phyloP scores from a whole-genome alignment of 2,797 vertebrate species.

The Sebastes vulpes region DNA sequence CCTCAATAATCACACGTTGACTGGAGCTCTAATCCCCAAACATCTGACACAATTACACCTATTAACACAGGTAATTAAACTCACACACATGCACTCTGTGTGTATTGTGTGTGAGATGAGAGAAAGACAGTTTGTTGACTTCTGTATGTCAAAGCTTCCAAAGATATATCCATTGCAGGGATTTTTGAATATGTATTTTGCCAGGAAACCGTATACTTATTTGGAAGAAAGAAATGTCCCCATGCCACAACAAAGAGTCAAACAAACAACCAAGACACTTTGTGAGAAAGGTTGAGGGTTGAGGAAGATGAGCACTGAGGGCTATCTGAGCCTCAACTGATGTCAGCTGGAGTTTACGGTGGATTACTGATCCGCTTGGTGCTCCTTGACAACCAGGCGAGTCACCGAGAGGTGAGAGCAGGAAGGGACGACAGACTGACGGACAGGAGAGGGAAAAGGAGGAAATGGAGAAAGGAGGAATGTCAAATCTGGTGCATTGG shows the following conservation, averaged over 20 bases:
- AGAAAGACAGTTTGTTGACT: background rate
- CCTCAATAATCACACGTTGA: constrained; percentile 51
- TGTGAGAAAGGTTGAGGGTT: background rate
- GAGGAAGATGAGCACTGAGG: constrained; percentile 1
- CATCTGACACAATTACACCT: constrained; percentile 66
- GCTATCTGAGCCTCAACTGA: constrained; percentile 11
- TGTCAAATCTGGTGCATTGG: constrained; percentile 72
- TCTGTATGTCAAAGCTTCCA: background rate
- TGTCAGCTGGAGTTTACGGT: constrained; percentile 28
- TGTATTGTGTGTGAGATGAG: background rate
- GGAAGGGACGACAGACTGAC: constrained; percentile 34
- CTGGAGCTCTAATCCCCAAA: constrained; percentile 55
- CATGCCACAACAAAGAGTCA: background rate
- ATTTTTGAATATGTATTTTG: background rate
- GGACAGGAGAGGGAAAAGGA: constrained; percentile 41
- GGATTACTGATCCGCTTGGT: constrained; percentile 18
- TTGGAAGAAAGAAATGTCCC: background rate
- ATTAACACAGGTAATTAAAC: constrained; percentile 71
- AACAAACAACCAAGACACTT: constrained; percentile 1
- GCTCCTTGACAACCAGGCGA: constrained; percentile 24
- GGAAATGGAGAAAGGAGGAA: constrained; percentile 63
- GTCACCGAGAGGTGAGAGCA: constrained; percentile 31
- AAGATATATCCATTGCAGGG: background rate
- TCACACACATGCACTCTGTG: background rate
- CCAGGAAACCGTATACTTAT: background rate